phyloP scores from a whole-genome alignment of 2,113 vertebrate species.

The Columba janthina region DNA sequence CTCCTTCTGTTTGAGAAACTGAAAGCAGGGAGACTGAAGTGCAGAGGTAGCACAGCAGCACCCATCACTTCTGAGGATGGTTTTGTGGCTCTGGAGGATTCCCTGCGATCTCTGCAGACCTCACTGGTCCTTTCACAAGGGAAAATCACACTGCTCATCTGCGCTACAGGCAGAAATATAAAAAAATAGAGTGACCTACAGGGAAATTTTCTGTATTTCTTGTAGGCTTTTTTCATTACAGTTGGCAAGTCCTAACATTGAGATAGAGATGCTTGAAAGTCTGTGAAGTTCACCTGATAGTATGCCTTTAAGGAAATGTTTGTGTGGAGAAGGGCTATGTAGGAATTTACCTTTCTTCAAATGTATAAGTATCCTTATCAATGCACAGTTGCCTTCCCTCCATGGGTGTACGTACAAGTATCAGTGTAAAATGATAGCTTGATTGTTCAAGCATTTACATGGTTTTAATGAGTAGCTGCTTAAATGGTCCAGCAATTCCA shows the following conservation, averaged over 20 bases:
- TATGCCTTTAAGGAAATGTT: background rate
- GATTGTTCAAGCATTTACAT: slow-evolving; percentile 42
- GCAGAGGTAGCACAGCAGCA: background rate
- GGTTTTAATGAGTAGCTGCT: slow-evolving; percentile 60
- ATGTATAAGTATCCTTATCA: background rate
- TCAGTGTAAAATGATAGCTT: slow-evolving; percentile 41
- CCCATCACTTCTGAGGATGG: background rate
- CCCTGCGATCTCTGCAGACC: background rate
- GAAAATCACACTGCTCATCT: background rate
- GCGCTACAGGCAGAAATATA: background rate
- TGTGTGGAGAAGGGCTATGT: background rate
- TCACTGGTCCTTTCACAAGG: background rate
- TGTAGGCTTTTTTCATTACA: background rate
- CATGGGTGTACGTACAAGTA: background rate
- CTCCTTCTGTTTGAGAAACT: background rate
- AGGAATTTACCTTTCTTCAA: background rate
- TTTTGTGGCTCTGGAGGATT: background rate
- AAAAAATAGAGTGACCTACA: background rate
- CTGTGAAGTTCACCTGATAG: background rate
- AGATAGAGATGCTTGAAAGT: background rate
- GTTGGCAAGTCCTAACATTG: background rate
- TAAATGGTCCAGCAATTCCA: slow-evolving; percentile 54
- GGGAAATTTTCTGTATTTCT: background rate
- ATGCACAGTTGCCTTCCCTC: background rate
- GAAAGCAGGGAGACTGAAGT: background rate